phyloP scores from a whole-genome alignment of 2,113 vertebrate species.

The Microcebus ravelobensis region DNA sequence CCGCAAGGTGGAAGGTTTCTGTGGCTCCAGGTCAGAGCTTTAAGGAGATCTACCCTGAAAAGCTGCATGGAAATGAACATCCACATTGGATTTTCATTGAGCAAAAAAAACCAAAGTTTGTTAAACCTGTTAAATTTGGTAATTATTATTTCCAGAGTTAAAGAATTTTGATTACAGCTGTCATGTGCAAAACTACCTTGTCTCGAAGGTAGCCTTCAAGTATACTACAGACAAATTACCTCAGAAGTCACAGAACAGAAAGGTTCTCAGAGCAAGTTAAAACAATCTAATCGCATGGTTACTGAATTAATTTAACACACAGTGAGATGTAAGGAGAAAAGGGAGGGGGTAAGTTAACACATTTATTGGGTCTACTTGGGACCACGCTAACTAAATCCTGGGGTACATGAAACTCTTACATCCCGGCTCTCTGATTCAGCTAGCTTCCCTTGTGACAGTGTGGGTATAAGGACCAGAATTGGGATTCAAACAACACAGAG shows the following conservation, averaged over 20 bases:
- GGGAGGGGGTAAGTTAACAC: neutral
- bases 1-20: neutral
- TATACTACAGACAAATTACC: neutral
- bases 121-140: neutral
- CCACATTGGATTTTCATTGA: neutral
- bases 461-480: neutral
- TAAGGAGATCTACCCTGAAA: neutral
- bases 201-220: neutral
- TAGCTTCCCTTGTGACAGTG: neutral
- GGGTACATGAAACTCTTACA: fast-evolving
- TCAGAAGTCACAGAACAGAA: neutral
- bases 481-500: neutral
- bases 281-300: neutral
- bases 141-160: neutral
- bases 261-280: neutral
- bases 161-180: neutral
- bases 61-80: neutral
- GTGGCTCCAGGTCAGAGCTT: neutral
- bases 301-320: neutral
- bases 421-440: neutral
- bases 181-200: neutral
- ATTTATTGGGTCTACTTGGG: neutral
- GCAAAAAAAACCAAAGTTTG: neutral
- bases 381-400: neutral
- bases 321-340: neutral